Conservation (phyloP, 2,888 invertebrate species). For the Cantharis nigra region DNA sequence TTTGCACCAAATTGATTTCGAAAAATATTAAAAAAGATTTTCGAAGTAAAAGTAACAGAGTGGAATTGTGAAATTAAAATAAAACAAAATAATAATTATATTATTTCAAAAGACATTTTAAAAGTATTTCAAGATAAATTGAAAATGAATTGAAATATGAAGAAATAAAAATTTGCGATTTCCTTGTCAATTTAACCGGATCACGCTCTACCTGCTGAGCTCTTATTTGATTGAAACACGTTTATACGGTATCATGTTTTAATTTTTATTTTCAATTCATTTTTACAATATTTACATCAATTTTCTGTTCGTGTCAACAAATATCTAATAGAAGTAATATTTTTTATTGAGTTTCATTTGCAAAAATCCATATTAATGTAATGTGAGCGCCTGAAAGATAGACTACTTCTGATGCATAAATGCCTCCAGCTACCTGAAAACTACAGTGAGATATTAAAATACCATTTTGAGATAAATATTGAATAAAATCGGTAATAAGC, state of each 20-base stretch:
- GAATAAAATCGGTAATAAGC: too few species aligned
- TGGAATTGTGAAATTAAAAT: background rate
- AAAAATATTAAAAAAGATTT: too few species aligned
- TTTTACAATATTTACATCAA: background rate
- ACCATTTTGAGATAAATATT: too few species aligned
- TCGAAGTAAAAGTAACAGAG: background rate
- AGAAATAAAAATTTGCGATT: background rate
- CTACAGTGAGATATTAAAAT: too few species aligned
- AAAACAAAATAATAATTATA: background rate
- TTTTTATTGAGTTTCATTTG: too few species aligned
- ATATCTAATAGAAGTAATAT: too few species aligned
- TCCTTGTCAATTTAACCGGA: background rate
- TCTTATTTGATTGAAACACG: background rate
- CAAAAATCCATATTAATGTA: too few species aligned
- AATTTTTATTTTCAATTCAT: background rate
- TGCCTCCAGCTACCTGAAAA: too few species aligned
- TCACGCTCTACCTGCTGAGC: background rate
- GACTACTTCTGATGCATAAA: too few species aligned
- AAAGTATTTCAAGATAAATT: background rate
- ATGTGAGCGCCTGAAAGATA: too few species aligned
- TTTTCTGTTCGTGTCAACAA: too few species aligned
- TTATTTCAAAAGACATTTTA: background rate
- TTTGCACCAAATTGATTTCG: too few species aligned
- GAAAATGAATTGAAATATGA: background rate
- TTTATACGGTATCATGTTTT: background rate